Conservation (phyloP, 2,113 vertebrate genomes). For the Oriolus oriolus region DNA sequence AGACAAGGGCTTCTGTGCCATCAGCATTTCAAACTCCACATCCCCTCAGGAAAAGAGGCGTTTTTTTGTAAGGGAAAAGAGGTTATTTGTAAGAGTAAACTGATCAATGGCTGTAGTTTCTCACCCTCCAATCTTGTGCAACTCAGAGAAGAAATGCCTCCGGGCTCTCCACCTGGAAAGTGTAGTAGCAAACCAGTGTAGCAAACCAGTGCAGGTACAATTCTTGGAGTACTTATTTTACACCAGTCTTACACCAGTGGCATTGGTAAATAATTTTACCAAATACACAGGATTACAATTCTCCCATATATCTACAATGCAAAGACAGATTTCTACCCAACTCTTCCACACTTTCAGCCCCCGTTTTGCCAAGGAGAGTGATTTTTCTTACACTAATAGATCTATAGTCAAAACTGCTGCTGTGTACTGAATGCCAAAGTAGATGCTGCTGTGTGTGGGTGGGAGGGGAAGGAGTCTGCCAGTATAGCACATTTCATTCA, state of each 20-base stretch:
- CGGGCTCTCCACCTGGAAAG: neutral
- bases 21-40: conserved; percentile 57
- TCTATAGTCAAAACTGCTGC: conserved; percentile 8
- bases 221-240: neutral
- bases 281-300: neutral
- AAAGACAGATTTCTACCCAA: neutral
- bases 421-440: conserved; percentile 22
- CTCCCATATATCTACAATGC: neutral
- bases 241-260: neutral
- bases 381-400: neutral
- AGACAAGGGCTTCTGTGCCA: conserved; percentile 45
- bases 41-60: conserved; percentile 1
- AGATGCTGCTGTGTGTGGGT: conserved; percentile 50
- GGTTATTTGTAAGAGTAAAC: conserved; percentile 34
- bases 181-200: neutral
- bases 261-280: neutral
- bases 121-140: neutral
- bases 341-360: neutral
- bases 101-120: neutral
- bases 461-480: conserved; percentile 41
- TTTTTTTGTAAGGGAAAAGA: neutral
- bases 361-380: neutral
- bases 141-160: neutral
- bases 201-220: neutral
- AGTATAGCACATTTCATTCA: conserved; percentile 57